Conservation (phyloP, 2,797 vertebrate species). For the Chelonia mydas region DNA sequence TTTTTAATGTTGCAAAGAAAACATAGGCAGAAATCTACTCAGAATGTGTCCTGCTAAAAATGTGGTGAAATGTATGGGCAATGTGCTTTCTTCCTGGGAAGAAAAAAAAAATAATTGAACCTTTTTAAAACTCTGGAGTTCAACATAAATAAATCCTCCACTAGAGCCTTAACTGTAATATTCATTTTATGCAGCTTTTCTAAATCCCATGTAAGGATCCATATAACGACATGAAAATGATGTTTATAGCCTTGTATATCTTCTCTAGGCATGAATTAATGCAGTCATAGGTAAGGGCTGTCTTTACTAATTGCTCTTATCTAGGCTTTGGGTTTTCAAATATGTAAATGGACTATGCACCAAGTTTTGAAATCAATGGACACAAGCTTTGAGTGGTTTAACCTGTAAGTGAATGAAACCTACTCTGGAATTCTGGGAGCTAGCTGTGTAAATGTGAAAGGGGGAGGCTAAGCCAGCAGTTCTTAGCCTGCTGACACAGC, state of each 20-base stretch:
- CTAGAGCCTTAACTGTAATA: background rate
- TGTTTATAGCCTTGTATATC: background rate
- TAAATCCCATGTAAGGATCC: background rate
- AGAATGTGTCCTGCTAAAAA: background rate
- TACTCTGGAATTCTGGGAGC: conserved; percentile 29
- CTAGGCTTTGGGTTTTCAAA: background rate
- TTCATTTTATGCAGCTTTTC: conserved; percentile 15
- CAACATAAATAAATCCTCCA: background rate
- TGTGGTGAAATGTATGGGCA: rapidly evolving
- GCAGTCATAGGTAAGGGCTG: background rate
- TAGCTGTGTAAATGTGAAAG: background rate
- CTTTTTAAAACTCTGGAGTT: background rate
- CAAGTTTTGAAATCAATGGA: background rate
- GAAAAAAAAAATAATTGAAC: background rate
- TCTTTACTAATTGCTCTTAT: background rate
- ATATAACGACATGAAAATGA: background rate
- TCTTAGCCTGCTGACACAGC: conserved; percentile 89
- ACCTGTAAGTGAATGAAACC: conserved; percentile 50
- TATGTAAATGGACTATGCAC: rapidly evolving
- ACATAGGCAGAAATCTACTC: background rate
- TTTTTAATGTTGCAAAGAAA: rapidly evolving
- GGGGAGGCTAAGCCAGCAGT: conserved; percentile 51
- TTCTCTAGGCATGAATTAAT: background rate
- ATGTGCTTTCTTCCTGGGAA: background rate
- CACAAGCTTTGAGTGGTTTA: background rate